Evolutionary conservation across 53 echinoderm and acorn worm species (phyloP), one percentile per base, ranked within the genome.

Genomic region (Pentamera pediparva): DNA sequence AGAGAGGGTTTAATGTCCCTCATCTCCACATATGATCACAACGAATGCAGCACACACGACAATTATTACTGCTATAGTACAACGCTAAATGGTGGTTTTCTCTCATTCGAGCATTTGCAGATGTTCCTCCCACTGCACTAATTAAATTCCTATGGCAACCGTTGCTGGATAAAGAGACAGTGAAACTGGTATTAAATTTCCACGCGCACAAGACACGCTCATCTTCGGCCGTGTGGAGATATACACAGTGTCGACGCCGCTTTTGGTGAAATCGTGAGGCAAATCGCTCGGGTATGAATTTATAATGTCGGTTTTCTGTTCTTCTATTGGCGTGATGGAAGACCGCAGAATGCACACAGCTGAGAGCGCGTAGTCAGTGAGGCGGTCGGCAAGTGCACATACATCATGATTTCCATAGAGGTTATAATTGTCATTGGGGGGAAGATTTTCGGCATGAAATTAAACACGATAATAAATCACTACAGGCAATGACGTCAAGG

Each of bases 101-200:
- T n/a, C n/a, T n/a, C n/a, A n/a, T n/a, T n/a, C n/a, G n/a, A n/a
- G n/a, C n/a, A n/a, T n/a, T n/a, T n/a, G 67, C 67, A 40, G 67
- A 41, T 67, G 67, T 67, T 67, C 45, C 41, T 29, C 15, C 30
- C 43, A 30, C 39, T 45, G 18, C 67, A 41, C 67, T 67, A 67
- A 67, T 67, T 67, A 67, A 67, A 67, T 67, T 67, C 67, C 67
- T 67, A 67, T 67, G 67, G 67, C 67, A 67, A 67, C 67, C 41
- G 57, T 12, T 57, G n/a, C n/a, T n/a, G n/a, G n/a, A n/a, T n/a
- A n/a, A n/a, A n/a, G n/a, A 26, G 25, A 57, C 32, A 57, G 26
- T 12, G 54, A 53, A 57, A 26, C 43, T 45, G 12, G 12, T 12
- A 15, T n/a, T n/a, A 15, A 15, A 12, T 45, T 45, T 45, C n/a